Evolutionary conservation across 1,140 invertebrate species (phyloP).

Genomic region (Subanguina moxae): DNA sequence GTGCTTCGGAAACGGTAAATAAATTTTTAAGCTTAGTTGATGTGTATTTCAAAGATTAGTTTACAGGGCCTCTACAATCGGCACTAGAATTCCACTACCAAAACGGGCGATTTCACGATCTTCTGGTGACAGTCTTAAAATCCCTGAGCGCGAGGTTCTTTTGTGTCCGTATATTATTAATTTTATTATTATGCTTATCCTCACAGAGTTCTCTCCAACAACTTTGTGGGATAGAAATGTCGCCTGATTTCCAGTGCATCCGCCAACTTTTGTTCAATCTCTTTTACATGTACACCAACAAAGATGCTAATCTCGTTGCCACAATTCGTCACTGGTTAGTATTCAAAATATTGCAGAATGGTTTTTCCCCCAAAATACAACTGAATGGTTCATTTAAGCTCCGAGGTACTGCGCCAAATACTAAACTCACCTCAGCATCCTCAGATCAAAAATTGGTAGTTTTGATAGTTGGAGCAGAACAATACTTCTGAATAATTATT

Average conservation of each 20-base stretch:
- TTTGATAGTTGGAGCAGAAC: slow-evolving; percentile 9
- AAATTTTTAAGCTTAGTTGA: not conserved
- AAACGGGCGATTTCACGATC: slow-evolving; percentile 58
- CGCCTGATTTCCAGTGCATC: slow-evolving; percentile 58
- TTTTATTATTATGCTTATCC: slow-evolving; percentile 24
- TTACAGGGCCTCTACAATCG: slow-evolving; percentile 53
- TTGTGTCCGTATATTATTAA: slow-evolving; percentile 9
- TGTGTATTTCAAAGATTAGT: too few relatives aligned
- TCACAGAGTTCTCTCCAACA: slow-evolving; percentile 54
- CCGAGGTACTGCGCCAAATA: slow-evolving; percentile 35
- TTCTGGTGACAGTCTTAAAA: slow-evolving; percentile 54
- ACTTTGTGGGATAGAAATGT: slow-evolving; percentile 56
- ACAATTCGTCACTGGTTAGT: slow-evolving; percentile 56
- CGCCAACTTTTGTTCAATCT: slow-evolving; percentile 56
- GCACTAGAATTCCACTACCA: slow-evolving; percentile 56
- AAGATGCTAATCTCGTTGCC: slow-evolving; percentile 50
- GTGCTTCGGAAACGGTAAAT: slow-evolving; percentile 50
- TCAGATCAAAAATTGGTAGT: slow-evolving; percentile 51
- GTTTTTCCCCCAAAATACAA: not conserved
- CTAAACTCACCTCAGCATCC: slow-evolving; percentile 59
- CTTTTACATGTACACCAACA: slow-evolving; percentile 50
- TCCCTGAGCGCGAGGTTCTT: slow-evolving; percentile 54
- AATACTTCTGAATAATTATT: not conserved
- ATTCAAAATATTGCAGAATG: slow-evolving; percentile 33
- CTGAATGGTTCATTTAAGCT: not conserved